A percentile compares a stretch with the other conserved stretches of the same genome.
These are phyloP conservation scores for Acromyrmex echinatior DNA, from an alignment of 1,140 invertebrate genomes.

Conservation along the genomic window DNA sequence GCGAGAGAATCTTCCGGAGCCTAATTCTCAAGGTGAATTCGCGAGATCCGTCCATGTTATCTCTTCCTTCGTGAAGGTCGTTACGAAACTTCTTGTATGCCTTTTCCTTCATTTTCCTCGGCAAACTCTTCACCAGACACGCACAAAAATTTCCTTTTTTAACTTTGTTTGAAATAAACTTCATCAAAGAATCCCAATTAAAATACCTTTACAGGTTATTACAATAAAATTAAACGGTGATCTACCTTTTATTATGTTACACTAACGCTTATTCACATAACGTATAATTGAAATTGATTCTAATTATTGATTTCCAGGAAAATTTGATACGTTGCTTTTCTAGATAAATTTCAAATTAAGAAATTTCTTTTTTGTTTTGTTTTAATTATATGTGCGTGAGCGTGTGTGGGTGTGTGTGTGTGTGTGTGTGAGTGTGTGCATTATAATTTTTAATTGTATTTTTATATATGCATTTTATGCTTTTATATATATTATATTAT, in stretches of 20 bases:
- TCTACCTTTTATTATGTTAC: constrained; percentile 34
- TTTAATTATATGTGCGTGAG: too few relatives aligned
- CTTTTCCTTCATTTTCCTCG: not conserved
- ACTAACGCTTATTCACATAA: constrained; percentile 1
- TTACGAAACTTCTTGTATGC: constrained; percentile 29
- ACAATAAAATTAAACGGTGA: not conserved
- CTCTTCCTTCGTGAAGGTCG: not conserved
- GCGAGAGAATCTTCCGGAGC: constrained; percentile 99
- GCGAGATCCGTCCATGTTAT: not conserved
- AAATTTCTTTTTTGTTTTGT: not conserved
- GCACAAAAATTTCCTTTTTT: constrained; percentile 35
- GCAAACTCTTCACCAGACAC: constrained; percentile 9
- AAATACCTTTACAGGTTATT: not conserved
- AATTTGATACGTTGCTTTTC: not conserved
- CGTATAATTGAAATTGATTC: not conserved
- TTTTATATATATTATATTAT: not conserved
- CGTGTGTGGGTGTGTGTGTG: too few relatives aligned
- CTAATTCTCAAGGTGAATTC: constrained; percentile 97
- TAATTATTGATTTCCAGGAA: not conserved
- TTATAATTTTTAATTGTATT: not conserved
- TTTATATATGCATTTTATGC: not conserved
- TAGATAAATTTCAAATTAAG: not conserved
- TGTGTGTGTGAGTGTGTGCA: too few relatives aligned
- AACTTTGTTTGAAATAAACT: constrained; percentile 18
- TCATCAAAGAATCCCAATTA: constrained; percentile 10